These are phyloP conservation scores for Sialis lutaria DNA, from an alignment of 2,888 invertebrate species.

Conservation along the genomic window DNA sequence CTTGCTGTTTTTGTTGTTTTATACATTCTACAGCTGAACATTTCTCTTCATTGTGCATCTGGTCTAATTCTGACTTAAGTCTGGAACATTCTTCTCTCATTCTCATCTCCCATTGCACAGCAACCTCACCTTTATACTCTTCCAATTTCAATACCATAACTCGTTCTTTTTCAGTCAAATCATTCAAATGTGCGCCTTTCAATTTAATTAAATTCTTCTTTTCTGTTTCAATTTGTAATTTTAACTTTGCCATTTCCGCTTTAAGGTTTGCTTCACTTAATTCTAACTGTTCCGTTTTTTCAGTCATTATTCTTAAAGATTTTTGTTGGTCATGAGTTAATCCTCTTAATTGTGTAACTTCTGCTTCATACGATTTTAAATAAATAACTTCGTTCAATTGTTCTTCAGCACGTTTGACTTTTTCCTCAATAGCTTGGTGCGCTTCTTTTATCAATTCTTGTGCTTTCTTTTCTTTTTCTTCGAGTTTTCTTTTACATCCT, in stretches of 20 bases:
- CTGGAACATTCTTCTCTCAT: slow-evolving; percentile 41
- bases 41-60: slow-evolving; percentile 40
- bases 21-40: slow-evolving; percentile 35
- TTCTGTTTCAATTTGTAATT: slow-evolving; percentile 21
- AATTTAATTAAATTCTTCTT: slow-evolving; percentile 25
- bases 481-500: slow-evolving; percentile 40
- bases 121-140: slow-evolving; percentile 34
- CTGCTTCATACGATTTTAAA: slow-evolving; percentile 34
- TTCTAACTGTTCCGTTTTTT: slow-evolving; percentile 36
- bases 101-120: slow-evolving; percentile 44
- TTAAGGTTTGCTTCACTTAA: slow-evolving; percentile 34
- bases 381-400: slow-evolving; percentile 27
- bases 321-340: slow-evolving; percentile 40
- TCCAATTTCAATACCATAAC: slow-evolving; percentile 20
- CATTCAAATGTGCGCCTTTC: slow-evolving; percentile 23
- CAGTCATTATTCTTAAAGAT: slow-evolving; percentile 32
- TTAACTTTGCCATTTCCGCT: slow-evolving; percentile 28
- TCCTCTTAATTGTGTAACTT: slow-evolving; percentile 35
- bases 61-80: slow-evolving; percentile 40
- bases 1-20: slow-evolving; percentile 36
- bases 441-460: slow-evolving; percentile 31
- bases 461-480: slow-evolving; percentile 40
- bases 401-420: slow-evolving; percentile 22
- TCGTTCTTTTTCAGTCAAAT: slow-evolving; percentile 27
- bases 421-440: slow-evolving; percentile 21